phyloP scores from a whole-genome alignment of 2,888 invertebrate species.

The Campaea margaritaria region DNA sequence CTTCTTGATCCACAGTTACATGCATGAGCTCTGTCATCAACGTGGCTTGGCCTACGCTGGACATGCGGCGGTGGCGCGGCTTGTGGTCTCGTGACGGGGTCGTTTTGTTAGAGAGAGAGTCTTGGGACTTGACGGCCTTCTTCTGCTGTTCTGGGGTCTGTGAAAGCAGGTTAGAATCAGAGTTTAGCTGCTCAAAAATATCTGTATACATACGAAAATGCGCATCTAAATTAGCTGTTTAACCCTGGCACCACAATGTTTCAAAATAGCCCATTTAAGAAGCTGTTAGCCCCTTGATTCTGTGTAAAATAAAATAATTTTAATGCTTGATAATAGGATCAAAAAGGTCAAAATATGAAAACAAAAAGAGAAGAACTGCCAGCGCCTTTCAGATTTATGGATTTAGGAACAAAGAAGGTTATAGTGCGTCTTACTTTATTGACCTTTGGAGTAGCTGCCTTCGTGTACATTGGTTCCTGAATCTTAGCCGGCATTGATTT shows the following conservation, averaged over 20 bases:
- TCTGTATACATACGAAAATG: too few relatives aligned
- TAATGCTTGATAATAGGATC: too few relatives aligned
- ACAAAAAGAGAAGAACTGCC: background rate
- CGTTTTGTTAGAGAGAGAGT: slow-evolving; percentile 58
- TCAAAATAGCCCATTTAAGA: too few relatives aligned
- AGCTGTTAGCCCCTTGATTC: too few relatives aligned
- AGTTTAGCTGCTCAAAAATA: too few relatives aligned
- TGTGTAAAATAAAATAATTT: too few relatives aligned
- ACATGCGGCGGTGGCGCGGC: slow-evolving; percentile 69
- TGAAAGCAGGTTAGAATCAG: background rate
- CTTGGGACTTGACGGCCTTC: slow-evolving; percentile 60
- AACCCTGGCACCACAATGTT: too few relatives aligned
- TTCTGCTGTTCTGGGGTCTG: slow-evolving; percentile 75
- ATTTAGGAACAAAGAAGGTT: too few relatives aligned
- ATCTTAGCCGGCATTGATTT: slow-evolving; percentile 74
- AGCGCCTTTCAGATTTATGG: background rate
- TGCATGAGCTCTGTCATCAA: slow-evolving; percentile 73
- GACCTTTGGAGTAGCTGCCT: slow-evolving; percentile 70
- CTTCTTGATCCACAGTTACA: slow-evolving; percentile 65
- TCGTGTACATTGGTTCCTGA: slow-evolving; percentile 76
- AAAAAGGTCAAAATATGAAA: background rate
- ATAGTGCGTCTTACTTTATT: slow-evolving; percentile 62
- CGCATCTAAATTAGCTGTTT: too few relatives aligned
- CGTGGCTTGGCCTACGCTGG: slow-evolving; percentile 68
- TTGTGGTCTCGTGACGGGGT: slow-evolving; percentile 65